Evolutionary conservation across 2,113 vertebrate genomes (phyloP).

Genomic region (Clarias batrachus): DNA sequence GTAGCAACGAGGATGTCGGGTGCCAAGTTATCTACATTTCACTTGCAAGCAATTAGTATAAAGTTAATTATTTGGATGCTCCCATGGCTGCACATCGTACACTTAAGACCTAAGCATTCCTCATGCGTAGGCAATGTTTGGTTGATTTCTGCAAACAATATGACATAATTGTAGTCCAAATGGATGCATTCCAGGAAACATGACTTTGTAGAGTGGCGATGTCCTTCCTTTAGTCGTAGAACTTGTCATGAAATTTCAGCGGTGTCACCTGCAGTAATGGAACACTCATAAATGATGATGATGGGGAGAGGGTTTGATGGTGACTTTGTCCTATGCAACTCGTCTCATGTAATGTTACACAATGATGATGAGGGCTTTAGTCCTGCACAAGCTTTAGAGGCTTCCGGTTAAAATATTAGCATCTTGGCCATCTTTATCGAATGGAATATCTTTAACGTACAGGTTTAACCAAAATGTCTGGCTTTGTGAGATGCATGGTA

Average conservation of each 20-base stretch:
- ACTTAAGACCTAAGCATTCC: not conserved
- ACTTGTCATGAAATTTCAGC: not conserved
- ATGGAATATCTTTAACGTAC: not conserved
- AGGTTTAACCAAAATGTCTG: not conserved
- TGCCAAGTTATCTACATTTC: not conserved
- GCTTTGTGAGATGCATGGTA: not conserved
- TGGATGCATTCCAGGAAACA: not conserved
- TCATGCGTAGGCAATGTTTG: not conserved
- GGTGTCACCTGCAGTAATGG: not conserved
- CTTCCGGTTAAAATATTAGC: not conserved
- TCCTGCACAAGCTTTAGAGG: not conserved
- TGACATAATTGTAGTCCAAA: not conserved
- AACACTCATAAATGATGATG: not conserved
- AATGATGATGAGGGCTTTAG: not conserved
- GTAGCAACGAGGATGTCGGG: not conserved
- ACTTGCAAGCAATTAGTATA: not conserved
- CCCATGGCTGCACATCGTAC: not conserved
- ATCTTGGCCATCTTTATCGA: not conserved
- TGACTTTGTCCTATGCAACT: not conserved
- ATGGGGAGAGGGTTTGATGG: not conserved
- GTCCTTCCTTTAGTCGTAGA: not conserved
- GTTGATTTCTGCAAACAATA: not conserved
- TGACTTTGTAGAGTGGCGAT: not conserved
- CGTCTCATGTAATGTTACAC: not conserved
- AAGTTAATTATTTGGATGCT: conserved; percentile 10